Percentiles rank a stretch among this genome's conserved stretches.
These are phyloP conservation scores for Pipistrellus pipistrellus DNA, from an alignment of 2,797 vertebrate species.

Conservation along the genomic window DNA sequence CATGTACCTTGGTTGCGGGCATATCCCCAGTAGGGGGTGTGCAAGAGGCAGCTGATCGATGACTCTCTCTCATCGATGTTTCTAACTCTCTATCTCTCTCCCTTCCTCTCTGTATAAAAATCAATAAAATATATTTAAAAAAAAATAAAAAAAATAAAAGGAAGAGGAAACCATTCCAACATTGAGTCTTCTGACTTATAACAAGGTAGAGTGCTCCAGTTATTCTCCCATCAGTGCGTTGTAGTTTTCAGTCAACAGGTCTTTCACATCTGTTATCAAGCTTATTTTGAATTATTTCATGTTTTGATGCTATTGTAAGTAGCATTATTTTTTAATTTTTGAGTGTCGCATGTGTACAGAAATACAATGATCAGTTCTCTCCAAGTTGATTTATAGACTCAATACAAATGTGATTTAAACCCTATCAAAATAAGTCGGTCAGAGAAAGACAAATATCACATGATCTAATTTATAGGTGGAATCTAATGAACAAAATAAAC, in stretches of 20 bases:
- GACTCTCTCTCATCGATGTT: too few relatives aligned
- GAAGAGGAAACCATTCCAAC: background rate
- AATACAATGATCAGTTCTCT: background rate
- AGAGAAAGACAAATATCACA: background rate
- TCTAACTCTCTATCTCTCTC: too few relatives aligned
- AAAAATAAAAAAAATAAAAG: too few relatives aligned
- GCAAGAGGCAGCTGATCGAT: too few relatives aligned
- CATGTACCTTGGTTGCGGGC: too few relatives aligned
- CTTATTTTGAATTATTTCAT: conserved; percentile 55
- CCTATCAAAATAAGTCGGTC: background rate
- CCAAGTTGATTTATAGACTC: background rate
- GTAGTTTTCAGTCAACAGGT: background rate
- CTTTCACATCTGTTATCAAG: background rate
- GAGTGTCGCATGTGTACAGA: background rate
- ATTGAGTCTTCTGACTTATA: background rate
- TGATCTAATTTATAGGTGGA: background rate
- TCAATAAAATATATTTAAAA: too few relatives aligned
- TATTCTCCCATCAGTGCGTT: background rate
- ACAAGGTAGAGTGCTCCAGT: background rate
- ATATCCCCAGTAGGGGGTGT: too few relatives aligned
- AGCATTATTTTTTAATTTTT: conserved; percentile 40
- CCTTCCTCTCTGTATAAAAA: too few relatives aligned
- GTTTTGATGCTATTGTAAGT: background rate
- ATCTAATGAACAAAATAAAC: background rate
- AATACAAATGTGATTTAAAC: background rate